phyloP scores from a whole-genome alignment of 2,888 invertebrate species.

The Philonicus albiceps region DNA sequence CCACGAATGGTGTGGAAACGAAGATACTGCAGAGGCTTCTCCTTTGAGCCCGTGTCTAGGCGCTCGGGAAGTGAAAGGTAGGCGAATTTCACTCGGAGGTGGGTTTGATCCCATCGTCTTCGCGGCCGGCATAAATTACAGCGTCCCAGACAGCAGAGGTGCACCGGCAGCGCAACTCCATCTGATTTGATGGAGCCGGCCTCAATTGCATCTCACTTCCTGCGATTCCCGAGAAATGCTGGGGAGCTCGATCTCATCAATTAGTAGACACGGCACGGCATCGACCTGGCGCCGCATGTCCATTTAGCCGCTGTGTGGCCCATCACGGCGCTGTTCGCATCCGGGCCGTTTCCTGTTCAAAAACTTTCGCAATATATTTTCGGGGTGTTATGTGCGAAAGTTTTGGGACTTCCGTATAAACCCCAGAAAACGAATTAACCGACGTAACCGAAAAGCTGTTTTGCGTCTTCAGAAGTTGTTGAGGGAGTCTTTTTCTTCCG shows the following conservation, averaged over 20 bases:
- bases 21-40: not conserved
- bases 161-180: not conserved
- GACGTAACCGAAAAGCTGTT: not conserved
- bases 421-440: not conserved
- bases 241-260: not conserved
- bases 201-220: not conserved
- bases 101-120: not conserved
- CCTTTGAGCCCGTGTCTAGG: not conserved
- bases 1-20: not conserved
- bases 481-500: not conserved
- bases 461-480: not conserved
- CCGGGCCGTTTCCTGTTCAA: not conserved
- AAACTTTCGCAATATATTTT: not conserved
- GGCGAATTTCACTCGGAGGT: not conserved
- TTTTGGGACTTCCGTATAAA: not conserved
- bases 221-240: not conserved
- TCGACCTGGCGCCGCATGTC: not conserved
- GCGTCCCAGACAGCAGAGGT: not conserved
- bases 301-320: not conserved
- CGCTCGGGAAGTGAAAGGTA: not conserved
- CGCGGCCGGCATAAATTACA: not conserved
- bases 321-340: not conserved
- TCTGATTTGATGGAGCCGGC: not conserved
- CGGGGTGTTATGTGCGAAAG: not conserved
- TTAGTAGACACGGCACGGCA: not conserved